phyloP scores from a whole-genome alignment of 2,113 vertebrate genomes.

The Hystrix brachyura region DNA sequence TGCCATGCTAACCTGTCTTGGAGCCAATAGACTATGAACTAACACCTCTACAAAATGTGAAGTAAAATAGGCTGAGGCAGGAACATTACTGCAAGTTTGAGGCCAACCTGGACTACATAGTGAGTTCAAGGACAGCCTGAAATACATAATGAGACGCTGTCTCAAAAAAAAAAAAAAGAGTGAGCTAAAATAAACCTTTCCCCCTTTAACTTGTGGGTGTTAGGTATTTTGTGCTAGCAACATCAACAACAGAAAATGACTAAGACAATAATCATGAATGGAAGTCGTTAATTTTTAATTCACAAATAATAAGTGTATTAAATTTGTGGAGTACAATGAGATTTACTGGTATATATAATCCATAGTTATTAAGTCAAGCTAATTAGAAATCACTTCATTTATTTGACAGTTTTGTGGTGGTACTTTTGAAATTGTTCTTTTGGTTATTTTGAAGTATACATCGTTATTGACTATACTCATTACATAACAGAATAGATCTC shows the following conservation, averaged over 20 bases:
- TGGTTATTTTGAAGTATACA: neutral
- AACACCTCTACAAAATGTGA: neutral
- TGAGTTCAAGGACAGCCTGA: too few relatives aligned
- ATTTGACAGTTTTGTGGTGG: neutral
- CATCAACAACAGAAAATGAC: neutral
- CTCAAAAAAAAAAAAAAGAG: too few relatives aligned
- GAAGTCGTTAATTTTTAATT: neutral
- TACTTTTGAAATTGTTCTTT: neutral
- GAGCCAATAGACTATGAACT: neutral
- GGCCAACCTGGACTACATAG: too few relatives aligned
- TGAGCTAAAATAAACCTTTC: neutral
- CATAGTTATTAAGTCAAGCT: neutral
- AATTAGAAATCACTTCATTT: neutral
- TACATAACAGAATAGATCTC: neutral
- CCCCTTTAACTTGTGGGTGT: neutral
- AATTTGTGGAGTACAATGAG: neutral
- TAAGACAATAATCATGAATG: neutral
- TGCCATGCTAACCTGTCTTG: neutral
- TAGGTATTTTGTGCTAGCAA: neutral
- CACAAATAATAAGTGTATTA: neutral
- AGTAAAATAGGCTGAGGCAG: neutral
- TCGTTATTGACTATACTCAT: neutral
- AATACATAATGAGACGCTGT: too few relatives aligned
- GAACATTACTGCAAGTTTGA: too few relatives aligned
- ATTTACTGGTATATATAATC: neutral